Percentiles rank a stretch among this genome's conserved stretches.
Evolutionary conservation across 2,113 vertebrate species (phyloP).

Genomic region (Platycercus adscitus): DNA sequence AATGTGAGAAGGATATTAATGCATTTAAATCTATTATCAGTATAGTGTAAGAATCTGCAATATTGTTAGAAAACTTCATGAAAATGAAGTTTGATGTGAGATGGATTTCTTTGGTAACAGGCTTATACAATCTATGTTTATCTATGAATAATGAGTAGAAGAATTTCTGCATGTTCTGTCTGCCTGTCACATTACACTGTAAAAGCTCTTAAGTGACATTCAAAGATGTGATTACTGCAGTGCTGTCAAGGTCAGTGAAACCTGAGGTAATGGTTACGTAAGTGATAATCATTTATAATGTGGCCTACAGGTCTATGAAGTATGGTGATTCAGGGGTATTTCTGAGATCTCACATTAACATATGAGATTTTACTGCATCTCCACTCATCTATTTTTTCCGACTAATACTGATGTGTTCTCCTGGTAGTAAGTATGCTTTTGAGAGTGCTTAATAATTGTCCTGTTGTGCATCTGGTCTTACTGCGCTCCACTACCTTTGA

Average conservation of each 20-base stretch:
- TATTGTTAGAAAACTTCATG: background rate
- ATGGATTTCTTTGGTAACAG: constrained; percentile 19
- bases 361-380: background rate
- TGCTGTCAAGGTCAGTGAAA: constrained; percentile 27
- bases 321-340: background rate
- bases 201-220: constrained; percentile 2
- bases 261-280: constrained; percentile 29
- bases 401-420: background rate
- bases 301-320: background rate
- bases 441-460: background rate
- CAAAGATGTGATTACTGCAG: background rate
- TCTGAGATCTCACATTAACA: background rate
- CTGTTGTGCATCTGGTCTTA: background rate
- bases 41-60: background rate
- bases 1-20: background rate
- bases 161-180: background rate
- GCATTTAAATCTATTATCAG: background rate
- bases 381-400: background rate
- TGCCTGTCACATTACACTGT: background rate
- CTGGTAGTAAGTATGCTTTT: background rate
- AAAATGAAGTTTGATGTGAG: background rate
- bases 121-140: background rate
- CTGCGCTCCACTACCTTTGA: background rate
- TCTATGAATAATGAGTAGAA: background rate
- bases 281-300: constrained; percentile 19